These are phyloP conservation scores for Troides aeacus DNA, from an alignment of 2,888 invertebrate species.

Conservation along the genomic window DNA sequence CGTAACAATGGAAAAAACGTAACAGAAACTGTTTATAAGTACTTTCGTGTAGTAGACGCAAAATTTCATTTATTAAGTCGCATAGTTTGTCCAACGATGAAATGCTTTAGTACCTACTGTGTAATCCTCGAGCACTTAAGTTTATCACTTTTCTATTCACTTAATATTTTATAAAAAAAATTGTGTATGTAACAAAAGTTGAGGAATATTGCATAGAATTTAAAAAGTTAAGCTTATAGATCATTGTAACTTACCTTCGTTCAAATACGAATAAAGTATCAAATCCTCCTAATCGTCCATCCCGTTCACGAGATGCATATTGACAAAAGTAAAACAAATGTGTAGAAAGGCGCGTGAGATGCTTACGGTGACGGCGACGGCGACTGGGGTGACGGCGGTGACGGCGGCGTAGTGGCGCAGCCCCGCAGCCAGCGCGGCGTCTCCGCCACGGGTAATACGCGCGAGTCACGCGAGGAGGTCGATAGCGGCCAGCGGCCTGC, in stretches of 20 bases:
- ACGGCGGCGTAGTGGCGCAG: constrained; percentile 54
- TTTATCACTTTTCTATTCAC: neutral
- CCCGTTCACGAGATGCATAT: constrained; percentile 11
- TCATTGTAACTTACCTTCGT: neutral
- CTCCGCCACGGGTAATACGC: constrained; percentile 69
- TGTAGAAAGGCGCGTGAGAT: constrained; percentile 40
- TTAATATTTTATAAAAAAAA: neutral
- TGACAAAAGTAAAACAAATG: constrained; percentile 33
- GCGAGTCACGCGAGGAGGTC: constrained; percentile 76
- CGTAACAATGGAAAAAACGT: constrained; percentile 22
- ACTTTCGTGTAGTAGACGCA: constrained; percentile 12
- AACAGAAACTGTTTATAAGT: neutral
- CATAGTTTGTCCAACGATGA: neutral
- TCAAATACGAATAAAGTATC: neutral
- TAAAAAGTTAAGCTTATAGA: neutral
- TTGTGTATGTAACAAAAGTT: neutral
- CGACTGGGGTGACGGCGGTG: constrained; percentile 43
- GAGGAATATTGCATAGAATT: neutral
- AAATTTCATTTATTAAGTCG: neutral
- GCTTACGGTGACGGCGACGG: constrained; percentile 35
- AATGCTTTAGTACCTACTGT: neutral
- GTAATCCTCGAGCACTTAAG: neutral
- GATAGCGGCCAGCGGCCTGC: constrained; percentile 76
- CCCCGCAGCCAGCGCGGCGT: constrained; percentile 74
- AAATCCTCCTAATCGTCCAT: neutral